A percentile compares a stretch with the other conserved stretches of the same genome.
Conservation (phyloP, 2,888 invertebrate genomes). For the Venustoraphidia nigricollis region DNA sequence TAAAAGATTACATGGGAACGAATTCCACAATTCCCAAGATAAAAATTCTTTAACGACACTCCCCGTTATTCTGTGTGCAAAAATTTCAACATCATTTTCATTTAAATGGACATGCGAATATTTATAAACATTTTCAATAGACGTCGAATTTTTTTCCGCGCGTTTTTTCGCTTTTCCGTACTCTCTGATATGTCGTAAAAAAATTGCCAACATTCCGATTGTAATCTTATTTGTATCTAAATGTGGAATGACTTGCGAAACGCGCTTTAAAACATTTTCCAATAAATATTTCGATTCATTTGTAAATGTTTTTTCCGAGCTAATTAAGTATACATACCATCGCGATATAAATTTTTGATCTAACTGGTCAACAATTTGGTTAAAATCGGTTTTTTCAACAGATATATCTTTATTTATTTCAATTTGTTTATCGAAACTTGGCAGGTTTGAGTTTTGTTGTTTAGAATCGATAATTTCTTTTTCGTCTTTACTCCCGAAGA, state of each 20-base stretch:
- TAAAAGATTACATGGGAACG: slow-evolving; percentile 45
- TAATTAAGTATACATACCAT: slow-evolving; percentile 32
- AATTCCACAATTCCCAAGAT: slow-evolving; percentile 52
- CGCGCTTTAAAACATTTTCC: slow-evolving; percentile 25
- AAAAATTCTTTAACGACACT: slow-evolving; percentile 42
- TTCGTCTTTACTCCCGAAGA: too few relatives aligned
- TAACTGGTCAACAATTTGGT: slow-evolving; percentile 26
- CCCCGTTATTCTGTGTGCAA: slow-evolving; percentile 39
- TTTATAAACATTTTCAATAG: slow-evolving; percentile 13
- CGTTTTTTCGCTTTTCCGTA: slow-evolving; percentile 44
- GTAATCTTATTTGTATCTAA: slow-evolving; percentile 27
- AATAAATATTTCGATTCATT: slow-evolving; percentile 27
- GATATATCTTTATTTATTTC: slow-evolving; percentile 5
- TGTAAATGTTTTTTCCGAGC: slow-evolving; percentile 29
- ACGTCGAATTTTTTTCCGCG: slow-evolving; percentile 26
- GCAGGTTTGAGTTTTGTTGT: too few relatives aligned
- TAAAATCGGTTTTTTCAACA: slow-evolving; percentile 16
- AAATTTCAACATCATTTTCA: slow-evolving; percentile 36
- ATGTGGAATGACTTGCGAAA: slow-evolving; percentile 23
- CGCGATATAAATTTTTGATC: slow-evolving; percentile 29
- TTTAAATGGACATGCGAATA: slow-evolving; percentile 27
- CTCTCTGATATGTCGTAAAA: slow-evolving; percentile 45
- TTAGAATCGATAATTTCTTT: too few relatives aligned
- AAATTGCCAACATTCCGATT: slow-evolving; percentile 32
- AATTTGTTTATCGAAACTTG: background rate